Percentiles rank a stretch among this genome's conserved stretches.
These are phyloP conservation scores for Linepithema humile DNA, from an alignment of 1,140 invertebrate genomes.

Conservation along the genomic window DNA sequence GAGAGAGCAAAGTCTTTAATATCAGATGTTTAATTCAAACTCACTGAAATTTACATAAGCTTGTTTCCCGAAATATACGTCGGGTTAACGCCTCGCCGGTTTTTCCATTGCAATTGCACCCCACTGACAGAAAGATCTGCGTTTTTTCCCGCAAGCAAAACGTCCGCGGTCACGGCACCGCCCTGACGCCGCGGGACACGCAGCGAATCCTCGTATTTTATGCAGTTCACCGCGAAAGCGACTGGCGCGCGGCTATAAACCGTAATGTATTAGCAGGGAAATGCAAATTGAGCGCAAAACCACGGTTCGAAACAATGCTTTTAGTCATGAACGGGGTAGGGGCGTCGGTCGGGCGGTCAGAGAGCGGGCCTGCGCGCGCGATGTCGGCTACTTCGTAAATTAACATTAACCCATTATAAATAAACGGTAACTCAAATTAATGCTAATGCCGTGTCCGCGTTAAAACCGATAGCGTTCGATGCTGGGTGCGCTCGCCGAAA, in stretches of 20 bases:
- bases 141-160: slow-evolving; percentile 60
- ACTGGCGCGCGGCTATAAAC: slow-evolving; percentile 75
- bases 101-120: slow-evolving; percentile 14
- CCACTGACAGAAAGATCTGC: slow-evolving; percentile 57
- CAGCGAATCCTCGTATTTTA: slow-evolving; percentile 75
- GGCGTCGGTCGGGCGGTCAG: slow-evolving; percentile 43
- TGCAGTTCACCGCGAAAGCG: slow-evolving; percentile 74
- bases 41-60: background rate
- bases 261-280: slow-evolving; percentile 80
- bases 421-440: slow-evolving; percentile 80
- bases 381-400: slow-evolving; percentile 76
- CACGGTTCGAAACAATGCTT: slow-evolving; percentile 79
- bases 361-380: slow-evolving; percentile 39
- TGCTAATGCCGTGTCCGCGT: slow-evolving; percentile 75
- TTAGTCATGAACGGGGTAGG: slow-evolving; percentile 68
- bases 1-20: background rate
- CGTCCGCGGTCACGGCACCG: slow-evolving; percentile 60
- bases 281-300: slow-evolving; percentile 80
- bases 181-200: slow-evolving; percentile 62
- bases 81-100: background rate
- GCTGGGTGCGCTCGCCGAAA: background rate
- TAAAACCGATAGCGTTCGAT: slow-evolving; percentile 71
- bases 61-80: background rate
- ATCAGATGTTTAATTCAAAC: background rate
- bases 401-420: slow-evolving; percentile 80